phyloP scores from a whole-genome alignment of 2,888 invertebrate genomes.

The Leucozona laternaria region DNA sequence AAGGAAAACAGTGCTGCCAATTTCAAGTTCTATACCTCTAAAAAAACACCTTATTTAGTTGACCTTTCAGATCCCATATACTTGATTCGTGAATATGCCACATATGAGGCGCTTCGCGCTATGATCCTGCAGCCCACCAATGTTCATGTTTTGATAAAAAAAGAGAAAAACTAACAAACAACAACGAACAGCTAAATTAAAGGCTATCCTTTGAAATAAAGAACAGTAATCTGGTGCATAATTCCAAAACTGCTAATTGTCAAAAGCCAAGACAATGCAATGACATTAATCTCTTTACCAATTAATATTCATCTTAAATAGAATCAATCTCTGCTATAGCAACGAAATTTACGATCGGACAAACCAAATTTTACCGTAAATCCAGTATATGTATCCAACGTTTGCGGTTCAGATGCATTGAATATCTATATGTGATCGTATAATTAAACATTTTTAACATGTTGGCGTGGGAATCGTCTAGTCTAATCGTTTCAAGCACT shows the following conservation, averaged over 20 bases:
- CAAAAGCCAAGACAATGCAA: neutral
- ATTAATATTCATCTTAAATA: slow-evolving; percentile 31
- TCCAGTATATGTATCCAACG: slow-evolving; percentile 18
- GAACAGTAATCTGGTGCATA: neutral
- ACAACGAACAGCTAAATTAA: neutral
- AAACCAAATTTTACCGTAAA: slow-evolving; percentile 33
- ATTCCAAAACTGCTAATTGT: neutral
- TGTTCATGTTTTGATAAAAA: too few relatives aligned
- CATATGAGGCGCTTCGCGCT: too few relatives aligned
- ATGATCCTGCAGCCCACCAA: too few relatives aligned
- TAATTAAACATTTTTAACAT: neutral
- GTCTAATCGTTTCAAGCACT: neutral
- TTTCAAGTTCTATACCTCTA: too few relatives aligned
- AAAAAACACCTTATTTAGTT: too few relatives aligned
- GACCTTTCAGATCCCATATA: too few relatives aligned
- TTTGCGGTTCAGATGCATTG: slow-evolving; percentile 28
- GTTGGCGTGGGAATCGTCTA: slow-evolving; percentile 59
- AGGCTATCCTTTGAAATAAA: neutral
- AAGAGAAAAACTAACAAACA: neutral
- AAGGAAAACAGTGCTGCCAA: too few relatives aligned
- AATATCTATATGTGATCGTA: too few relatives aligned
- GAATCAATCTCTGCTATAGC: slow-evolving; percentile 38
- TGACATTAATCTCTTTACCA: slow-evolving; percentile 11
- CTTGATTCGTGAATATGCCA: too few relatives aligned
- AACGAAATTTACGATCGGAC: slow-evolving; percentile 28